These are phyloP conservation scores for Amphibalanus amphitrite DNA, from an alignment of 1,140 invertebrate genomes.

Conservation along the genomic window DNA sequence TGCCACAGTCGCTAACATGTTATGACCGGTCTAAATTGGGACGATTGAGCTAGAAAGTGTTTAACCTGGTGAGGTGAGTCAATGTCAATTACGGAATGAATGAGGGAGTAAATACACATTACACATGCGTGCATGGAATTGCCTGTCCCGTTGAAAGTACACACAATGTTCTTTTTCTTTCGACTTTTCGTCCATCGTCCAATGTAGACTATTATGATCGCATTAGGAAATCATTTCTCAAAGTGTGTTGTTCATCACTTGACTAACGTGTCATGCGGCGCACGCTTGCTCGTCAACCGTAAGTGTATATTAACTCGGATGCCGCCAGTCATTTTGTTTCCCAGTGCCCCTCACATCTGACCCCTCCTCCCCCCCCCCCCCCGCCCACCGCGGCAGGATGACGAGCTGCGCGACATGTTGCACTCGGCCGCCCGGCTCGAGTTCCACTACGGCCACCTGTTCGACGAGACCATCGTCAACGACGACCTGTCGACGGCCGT, in stretches of 20 bases:
- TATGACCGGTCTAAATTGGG: too few relatives aligned
- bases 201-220: too few relatives aligned
- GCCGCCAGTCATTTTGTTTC: too few relatives aligned
- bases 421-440: conserved; percentile 75
- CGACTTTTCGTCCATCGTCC: background rate
- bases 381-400: conserved; percentile 46
- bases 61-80: too few relatives aligned
- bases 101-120: too few relatives aligned
- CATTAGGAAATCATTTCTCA: too few relatives aligned
- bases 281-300: background rate
- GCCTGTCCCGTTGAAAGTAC: background rate
- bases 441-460: conserved; percentile 83
- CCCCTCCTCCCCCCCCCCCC: conserved; percentile 4
- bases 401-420: conserved; percentile 80
- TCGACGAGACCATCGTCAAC: conserved; percentile 85
- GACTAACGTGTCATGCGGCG: background rate
- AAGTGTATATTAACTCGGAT: background rate
- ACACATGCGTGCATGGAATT: background rate
- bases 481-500: conserved; percentile 72
- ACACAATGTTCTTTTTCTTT: background rate
- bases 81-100: too few relatives aligned
- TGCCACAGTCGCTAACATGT: too few relatives aligned
- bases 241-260: too few relatives aligned
- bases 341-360: conserved; percentile 19
- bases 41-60: too few relatives aligned